These are phyloP conservation scores for Gymnoscopelus microlampas DNA, from an alignment of 2,797 vertebrate species.

Conservation along the genomic window DNA sequence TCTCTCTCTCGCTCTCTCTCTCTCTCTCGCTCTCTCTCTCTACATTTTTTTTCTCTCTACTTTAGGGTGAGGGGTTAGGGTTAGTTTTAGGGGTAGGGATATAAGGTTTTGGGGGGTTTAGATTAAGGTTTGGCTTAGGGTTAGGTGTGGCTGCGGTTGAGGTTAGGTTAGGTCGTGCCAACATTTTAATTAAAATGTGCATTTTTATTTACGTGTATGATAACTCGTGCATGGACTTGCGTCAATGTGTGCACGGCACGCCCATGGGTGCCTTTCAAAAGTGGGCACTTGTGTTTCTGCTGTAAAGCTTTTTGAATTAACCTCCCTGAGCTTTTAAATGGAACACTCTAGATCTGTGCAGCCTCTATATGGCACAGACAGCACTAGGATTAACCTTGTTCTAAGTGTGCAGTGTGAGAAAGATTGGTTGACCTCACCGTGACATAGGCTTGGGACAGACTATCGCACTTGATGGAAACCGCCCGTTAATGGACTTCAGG, in stretches of 20 bases:
- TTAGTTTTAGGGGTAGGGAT: too few species aligned
- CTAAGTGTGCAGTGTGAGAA: constrained; percentile 70
- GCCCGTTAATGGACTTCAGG: constrained; percentile 70
- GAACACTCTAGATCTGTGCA: constrained; percentile 72
- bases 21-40: not conserved
- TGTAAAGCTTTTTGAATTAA: constrained; percentile 51
- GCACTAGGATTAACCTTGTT: constrained; percentile 79
- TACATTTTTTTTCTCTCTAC: too few species aligned
- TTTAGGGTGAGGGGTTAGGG: too few species aligned
- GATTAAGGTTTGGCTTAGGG: too few species aligned
- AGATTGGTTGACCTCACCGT: constrained; percentile 72
- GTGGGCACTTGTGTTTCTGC: constrained; percentile 39
- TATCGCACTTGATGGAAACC: constrained; percentile 68
- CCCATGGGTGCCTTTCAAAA: constrained; percentile 25
- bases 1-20: not conserved
- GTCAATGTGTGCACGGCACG: too few species aligned
- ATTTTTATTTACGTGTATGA: too few species aligned
- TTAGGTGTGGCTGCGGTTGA: too few species aligned
- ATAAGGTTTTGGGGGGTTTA: too few species aligned
- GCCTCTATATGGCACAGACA: constrained; percentile 62
- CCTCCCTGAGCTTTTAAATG: constrained; percentile 68
- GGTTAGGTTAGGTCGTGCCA: too few species aligned
- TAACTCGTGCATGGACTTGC: not conserved
- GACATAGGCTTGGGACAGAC: constrained; percentile 69
- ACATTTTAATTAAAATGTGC: too few species aligned